Evolutionary conservation across 2,888 invertebrate species (phyloP), one percentile per base, ranked within the genome.

Genomic region (Schizaphis graminum): DNA sequence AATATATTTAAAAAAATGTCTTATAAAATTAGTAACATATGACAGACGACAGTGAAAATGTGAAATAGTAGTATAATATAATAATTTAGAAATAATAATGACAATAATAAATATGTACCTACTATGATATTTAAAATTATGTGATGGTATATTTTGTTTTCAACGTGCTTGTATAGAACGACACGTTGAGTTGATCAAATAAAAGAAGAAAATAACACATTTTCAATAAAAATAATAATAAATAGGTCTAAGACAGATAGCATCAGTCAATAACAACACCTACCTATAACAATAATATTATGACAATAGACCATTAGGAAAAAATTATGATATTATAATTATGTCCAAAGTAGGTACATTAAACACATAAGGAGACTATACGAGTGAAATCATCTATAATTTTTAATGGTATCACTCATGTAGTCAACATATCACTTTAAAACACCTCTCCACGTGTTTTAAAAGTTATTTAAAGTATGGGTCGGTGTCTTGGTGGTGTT

Each of bases 211-310:
- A 35, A 77, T 35, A 77, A 77, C 35, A 77, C 35, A 77, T 21
- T 77, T 77, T 67, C 13, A n/a, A 67, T 67, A 1, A 67, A 67
- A 67, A 67, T 2, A 67, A 77, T 35, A 67, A n/a, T n/a, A n/a
- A 67, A 67, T 77, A 77, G 77, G 77, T 77, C 77, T 67, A 77
- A 77, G 77, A 77, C 77, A 77, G 77, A 77, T 35, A 77, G 77
- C 3, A 77, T 77, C 77, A 77, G 77, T 77, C 77, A 77, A 77
- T 77, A 77, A 77, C 21, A 77, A 77, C 35, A 77, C 77, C 77
- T 77, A 77, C 77, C 77, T 35, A 77, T 21, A 77, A 35, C 35
- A 21, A 57, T 57, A 26, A 77, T 35, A 28, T 77, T 77, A 77
- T 35, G 77, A 35, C 77, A 77, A 7, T 24, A 35, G 77, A 77